These are phyloP conservation scores for Notarius lentiginosus DNA, from an alignment of 2,113 vertebrate genomes.

Conservation along the genomic window DNA sequence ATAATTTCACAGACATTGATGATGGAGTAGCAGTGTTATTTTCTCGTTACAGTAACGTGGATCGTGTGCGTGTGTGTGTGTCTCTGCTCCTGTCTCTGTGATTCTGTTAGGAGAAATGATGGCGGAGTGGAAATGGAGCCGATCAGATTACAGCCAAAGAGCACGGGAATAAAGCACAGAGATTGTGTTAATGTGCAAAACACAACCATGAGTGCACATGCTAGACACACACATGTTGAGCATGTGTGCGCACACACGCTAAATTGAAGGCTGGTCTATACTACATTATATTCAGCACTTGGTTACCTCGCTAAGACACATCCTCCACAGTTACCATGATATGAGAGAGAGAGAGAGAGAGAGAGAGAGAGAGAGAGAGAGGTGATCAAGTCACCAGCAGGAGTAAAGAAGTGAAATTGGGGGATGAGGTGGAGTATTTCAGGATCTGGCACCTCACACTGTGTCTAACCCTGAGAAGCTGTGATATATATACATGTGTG, in stretches of 20 bases:
- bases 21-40: neutral
- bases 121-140: slow-evolving; percentile 49
- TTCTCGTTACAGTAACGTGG: slow-evolving; percentile 8
- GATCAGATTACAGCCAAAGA: slow-evolving; percentile 41
- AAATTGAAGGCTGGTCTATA: neutral
- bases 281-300: neutral
- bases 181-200: slow-evolving; percentile 54
- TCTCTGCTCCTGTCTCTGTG: slow-evolving; percentile 43
- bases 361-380: neutral
- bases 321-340: neutral
- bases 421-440: slow-evolving; percentile 33
- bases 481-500: slow-evolving; percentile 15
- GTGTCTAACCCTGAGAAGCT: slow-evolving; percentile 30
- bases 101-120: slow-evolving; percentile 57
- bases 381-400: neutral
- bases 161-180: slow-evolving; percentile 44
- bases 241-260: neutral
- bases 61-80: slow-evolving; percentile 38
- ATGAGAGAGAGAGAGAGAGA: neutral
- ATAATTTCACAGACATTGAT: neutral
- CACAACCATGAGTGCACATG: slow-evolving; percentile 17
- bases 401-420: slow-evolving; percentile 5
- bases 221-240: neutral
- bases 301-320: neutral
- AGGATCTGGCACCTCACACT: slow-evolving; percentile 23